These are phyloP conservation scores for Pyrocephalus nanus DNA, from an alignment of 2,797 vertebrate genomes.

Conservation along the genomic window DNA sequence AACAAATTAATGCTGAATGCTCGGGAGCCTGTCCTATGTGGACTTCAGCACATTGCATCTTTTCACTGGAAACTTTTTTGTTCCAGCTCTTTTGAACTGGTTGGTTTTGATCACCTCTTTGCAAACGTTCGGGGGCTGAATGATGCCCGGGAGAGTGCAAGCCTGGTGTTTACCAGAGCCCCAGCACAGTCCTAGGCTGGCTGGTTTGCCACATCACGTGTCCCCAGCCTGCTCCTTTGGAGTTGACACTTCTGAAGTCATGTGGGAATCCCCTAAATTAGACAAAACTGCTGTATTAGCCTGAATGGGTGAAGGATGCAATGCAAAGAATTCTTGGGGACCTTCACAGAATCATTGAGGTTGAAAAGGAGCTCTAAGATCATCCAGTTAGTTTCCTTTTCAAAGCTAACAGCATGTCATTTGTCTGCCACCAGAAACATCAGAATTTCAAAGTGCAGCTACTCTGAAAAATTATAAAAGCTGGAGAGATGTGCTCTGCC, in stretches of 20 bases:
- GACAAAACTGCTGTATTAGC: neutral
- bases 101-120: neutral
- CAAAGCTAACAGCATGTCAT: neutral
- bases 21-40: neutral
- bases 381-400: neutral
- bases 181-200: neutral
- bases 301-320: neutral
- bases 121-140: neutral
- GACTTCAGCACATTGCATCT: neutral
- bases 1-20: constrained; percentile 38
- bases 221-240: neutral
- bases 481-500: neutral
- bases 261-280: neutral
- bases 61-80: neutral
- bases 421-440: neutral
- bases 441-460: neutral
- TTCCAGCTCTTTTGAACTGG: neutral
- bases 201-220: accelerated
- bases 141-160: accelerated
- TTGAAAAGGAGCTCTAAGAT: neutral
- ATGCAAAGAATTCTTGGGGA: neutral
- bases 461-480: neutral
- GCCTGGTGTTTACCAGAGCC: neutral
- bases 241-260: neutral
- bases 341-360: neutral